A percentile compares a stretch with the other conserved stretches of the same genome.
phyloP scores from a whole-genome alignment of 2,888 invertebrate genomes.

The Platynereis dumerilii region DNA sequence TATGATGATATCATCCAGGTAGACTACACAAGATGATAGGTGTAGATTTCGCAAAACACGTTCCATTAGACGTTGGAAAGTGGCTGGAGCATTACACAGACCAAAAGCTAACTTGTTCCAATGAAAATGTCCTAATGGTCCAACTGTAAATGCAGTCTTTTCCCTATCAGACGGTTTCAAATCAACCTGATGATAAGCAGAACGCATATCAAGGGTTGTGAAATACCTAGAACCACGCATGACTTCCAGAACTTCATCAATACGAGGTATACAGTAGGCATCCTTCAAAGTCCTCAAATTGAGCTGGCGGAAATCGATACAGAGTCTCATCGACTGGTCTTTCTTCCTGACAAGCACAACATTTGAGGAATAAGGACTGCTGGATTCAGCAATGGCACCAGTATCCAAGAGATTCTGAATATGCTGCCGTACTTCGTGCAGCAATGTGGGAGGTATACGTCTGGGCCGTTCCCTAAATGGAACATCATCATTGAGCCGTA shows the following conservation, averaged over 20 bases:
- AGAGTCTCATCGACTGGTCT: conserved; percentile 7
- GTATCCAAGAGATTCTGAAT: neutral
- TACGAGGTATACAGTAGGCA: conserved; percentile 33
- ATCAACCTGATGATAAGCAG: conserved; percentile 22
- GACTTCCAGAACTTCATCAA: conserved; percentile 34
- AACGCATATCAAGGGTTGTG: conserved; percentile 27
- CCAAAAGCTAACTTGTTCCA: conserved; percentile 24
- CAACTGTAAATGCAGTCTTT: conserved; percentile 25
- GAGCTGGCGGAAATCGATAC: conserved; percentile 33
- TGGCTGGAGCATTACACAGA: neutral
- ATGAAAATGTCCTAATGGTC: conserved; percentile 20
- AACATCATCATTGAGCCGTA: too few species aligned
- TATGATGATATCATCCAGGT: conserved; percentile 9
- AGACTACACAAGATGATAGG: neutral
- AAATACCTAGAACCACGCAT: conserved; percentile 24
- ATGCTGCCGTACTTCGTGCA: conserved; percentile 1
- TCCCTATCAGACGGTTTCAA: conserved; percentile 14
- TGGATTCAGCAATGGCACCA: conserved; percentile 31
- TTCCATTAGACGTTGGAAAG: conserved; percentile 9
- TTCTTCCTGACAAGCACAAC: conserved; percentile 37
- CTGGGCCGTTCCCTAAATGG: too few species aligned
- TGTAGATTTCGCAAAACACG: neutral
- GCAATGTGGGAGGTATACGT: neutral
- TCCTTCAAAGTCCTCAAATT: conserved; percentile 32
- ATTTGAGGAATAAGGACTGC: conserved; percentile 34